Percentiles rank a stretch among this genome's conserved stretches.
Evolutionary conservation across 2,113 vertebrate species (phyloP).

Genomic region (Lutjanus erythropterus): DNA sequence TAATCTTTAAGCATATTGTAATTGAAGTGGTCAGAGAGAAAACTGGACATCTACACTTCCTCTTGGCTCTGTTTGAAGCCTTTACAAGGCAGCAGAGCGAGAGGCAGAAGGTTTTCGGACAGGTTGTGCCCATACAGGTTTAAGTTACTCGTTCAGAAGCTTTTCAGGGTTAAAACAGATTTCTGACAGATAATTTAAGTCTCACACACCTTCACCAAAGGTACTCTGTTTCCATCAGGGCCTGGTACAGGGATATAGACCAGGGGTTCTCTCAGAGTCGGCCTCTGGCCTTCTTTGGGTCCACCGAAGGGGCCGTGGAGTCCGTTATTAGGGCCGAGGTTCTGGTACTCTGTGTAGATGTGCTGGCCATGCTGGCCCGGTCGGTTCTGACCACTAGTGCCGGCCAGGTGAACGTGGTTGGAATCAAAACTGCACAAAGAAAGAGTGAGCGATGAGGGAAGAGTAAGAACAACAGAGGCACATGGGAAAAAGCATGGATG

Average conservation of each 20-base stretch:
- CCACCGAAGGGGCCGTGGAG: constrained; percentile 72
- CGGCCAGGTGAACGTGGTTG: constrained; percentile 91
- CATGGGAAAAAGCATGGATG: background rate
- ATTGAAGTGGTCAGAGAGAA: too few species aligned
- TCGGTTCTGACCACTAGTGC: constrained; percentile 87
- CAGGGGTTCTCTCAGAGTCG: constrained; percentile 80
- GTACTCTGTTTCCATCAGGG: constrained; percentile 88
- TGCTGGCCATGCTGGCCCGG: constrained; percentile 90
- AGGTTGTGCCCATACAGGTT: too few species aligned
- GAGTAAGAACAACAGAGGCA: background rate
- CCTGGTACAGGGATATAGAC: constrained; percentile 81
- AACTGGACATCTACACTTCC: too few species aligned
- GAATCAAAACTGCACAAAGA: constrained; percentile 79
- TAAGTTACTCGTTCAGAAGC: too few species aligned
- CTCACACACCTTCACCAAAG: constrained; percentile 83
- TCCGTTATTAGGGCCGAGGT: constrained; percentile 77
- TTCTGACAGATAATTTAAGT: constrained; percentile 13
- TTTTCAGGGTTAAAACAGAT: too few species aligned
- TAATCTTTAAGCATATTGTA: too few species aligned
- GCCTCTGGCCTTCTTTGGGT: constrained; percentile 77
- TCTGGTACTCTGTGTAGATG: constrained; percentile 93
- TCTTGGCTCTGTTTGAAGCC: too few species aligned
- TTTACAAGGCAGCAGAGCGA: too few species aligned
- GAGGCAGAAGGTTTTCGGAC: too few species aligned
- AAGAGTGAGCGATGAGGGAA: background rate